Evolutionary conservation across 1,140 invertebrate genomes (phyloP).

Genomic region (Chionoecetes opilio): DNA sequence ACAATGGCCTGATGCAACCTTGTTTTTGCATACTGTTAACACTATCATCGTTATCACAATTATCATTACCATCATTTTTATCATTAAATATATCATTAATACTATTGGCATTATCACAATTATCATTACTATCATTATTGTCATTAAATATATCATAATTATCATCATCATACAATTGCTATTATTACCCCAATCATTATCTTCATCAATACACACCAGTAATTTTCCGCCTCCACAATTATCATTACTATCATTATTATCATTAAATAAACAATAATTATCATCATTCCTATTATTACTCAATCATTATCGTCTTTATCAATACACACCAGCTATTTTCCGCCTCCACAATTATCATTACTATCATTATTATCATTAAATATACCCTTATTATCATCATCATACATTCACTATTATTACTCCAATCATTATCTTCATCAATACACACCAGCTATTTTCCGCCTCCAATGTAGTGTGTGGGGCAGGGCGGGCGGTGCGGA

Average conservation of each 20-base stretch:
- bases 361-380: neutral
- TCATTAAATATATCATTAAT: neutral
- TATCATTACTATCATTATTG: neutral
- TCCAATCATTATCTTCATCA: neutral
- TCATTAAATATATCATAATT: neutral
- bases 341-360: neutral
- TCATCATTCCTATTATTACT: too few relatives aligned
- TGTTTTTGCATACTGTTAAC: neutral
- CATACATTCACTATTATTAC: too few relatives aligned
- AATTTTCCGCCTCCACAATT: neutral
- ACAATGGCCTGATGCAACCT: too few relatives aligned
- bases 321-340: too few relatives aligned
- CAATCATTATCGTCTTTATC: neutral
- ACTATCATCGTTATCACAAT: neutral
- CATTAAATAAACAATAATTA: neutral
- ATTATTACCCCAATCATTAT: too few relatives aligned
- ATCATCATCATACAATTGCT: too few relatives aligned
- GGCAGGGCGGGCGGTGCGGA: too few relatives aligned
- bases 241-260: constrained; percentile 13
- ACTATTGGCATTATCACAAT: too few relatives aligned
- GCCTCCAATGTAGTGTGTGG: too few relatives aligned
- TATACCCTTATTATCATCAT: too few relatives aligned
- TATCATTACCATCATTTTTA: neutral
- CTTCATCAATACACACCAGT: too few relatives aligned
- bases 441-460: too few relatives aligned